Evolutionary conservation across 2,797 vertebrate genomes (phyloP).

Genomic region (Nothura maculosa): DNA sequence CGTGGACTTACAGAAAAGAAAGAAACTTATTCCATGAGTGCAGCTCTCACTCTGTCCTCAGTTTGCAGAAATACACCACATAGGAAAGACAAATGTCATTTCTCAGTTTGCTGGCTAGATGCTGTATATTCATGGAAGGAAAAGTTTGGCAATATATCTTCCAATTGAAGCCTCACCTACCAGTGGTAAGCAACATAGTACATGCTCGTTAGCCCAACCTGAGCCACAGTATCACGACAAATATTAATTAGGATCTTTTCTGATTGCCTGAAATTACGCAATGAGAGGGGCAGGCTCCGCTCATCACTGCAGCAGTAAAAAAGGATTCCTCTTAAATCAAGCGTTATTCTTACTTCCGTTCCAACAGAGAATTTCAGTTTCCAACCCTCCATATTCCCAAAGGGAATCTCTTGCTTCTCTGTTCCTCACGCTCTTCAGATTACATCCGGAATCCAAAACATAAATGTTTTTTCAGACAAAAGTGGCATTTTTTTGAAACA

Average conservation of each 20-base stretch:
- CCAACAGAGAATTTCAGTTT: not conserved
- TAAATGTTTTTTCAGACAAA: not conserved
- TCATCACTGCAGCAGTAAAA: not conserved
- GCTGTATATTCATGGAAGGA: not conserved
- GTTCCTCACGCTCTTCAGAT: not conserved
- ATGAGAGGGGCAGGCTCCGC: not conserved
- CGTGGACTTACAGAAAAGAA: not conserved
- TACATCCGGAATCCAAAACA: not conserved
- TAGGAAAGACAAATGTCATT: not conserved
- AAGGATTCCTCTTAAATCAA: not conserved
- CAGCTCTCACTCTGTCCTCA: not conserved
- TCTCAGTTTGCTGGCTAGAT: not conserved
- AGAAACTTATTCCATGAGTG: not conserved
- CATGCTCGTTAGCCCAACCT: accelerated
- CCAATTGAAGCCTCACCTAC: not conserved
- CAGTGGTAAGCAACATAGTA: accelerated
- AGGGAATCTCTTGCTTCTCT: not conserved
- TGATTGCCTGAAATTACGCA: not conserved
- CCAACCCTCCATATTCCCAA: not conserved
- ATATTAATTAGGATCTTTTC: not conserved
- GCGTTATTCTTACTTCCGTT: not conserved
- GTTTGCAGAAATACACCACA: accelerated
- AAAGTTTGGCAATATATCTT: not conserved
- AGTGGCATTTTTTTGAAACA: not conserved
- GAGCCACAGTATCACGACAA: accelerated